Conservation (phyloP, 2,113 vertebrate species). For the Rhinolophus sinicus region DNA sequence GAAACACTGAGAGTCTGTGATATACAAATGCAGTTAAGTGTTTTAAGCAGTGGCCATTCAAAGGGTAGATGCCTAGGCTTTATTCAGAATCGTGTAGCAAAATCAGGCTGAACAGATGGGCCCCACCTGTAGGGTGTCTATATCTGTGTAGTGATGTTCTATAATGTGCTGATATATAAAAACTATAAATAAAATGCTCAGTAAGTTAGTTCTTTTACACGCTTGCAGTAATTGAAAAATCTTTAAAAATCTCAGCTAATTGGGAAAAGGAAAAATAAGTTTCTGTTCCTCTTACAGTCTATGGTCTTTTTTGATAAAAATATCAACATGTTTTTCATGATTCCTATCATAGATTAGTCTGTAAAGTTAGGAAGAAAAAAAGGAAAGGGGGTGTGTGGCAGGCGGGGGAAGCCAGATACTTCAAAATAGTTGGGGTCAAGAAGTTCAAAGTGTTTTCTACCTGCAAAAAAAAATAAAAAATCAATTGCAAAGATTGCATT, state of each 20-base stretch:
- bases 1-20: not conserved
- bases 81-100: constrained; percentile 45
- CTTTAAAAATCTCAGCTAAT: constrained; percentile 43
- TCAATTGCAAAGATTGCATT: not conserved
- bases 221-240: constrained; percentile 42
- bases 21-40: not conserved
- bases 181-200: constrained; percentile 67
- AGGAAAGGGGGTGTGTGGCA: fast-evolving
- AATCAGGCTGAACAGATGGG: constrained; percentile 53
- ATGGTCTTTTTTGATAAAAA: not conserved
- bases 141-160: constrained; percentile 58
- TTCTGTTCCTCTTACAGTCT: not conserved
- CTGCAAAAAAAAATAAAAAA: not conserved
- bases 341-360: not conserved
- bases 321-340: not conserved
- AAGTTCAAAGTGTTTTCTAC: not conserved
- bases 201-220: constrained; percentile 43
- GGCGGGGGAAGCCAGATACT: not conserved
- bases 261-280: not conserved
- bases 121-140: constrained; percentile 27
- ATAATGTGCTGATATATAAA: constrained; percentile 41
- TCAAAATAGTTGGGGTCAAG: not conserved
- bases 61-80: constrained; percentile 39
- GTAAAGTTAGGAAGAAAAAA: not conserved
- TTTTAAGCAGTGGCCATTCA: constrained; percentile 40